phyloP scores from a whole-genome alignment of 2,113 vertebrate genomes.

The Ondatra zibethicus region DNA sequence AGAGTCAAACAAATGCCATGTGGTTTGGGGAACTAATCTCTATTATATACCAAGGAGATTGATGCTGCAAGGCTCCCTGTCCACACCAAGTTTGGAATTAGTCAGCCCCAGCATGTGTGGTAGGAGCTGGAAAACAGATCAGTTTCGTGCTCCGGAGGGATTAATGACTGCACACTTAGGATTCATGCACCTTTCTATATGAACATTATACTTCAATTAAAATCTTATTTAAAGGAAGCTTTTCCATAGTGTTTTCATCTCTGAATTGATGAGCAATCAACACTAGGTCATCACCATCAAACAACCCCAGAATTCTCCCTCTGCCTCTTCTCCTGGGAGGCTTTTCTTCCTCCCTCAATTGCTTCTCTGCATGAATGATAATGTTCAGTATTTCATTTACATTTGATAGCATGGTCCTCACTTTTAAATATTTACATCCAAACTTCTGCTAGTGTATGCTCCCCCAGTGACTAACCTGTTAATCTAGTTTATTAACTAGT shows the following conservation, averaged over 20 bases:
- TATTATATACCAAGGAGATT: not conserved
- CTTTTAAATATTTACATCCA: not conserved
- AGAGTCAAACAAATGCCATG: not conserved
- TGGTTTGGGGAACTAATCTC: not conserved
- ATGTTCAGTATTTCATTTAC: not conserved
- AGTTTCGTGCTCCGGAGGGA: not conserved
- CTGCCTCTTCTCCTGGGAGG: not conserved
- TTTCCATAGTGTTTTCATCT: not conserved
- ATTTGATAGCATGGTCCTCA: not conserved
- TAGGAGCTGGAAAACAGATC: not conserved
- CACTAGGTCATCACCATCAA: not conserved
- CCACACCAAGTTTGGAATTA: not conserved
- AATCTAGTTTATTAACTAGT: not conserved
- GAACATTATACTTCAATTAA: not conserved
- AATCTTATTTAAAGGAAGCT: not conserved
- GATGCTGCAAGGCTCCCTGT: too few species aligned
- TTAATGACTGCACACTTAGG: not conserved
- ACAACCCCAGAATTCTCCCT: not conserved
- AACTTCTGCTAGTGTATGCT: not conserved
- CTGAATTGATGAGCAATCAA: slow-evolving; percentile 8
- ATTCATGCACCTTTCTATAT: not conserved
- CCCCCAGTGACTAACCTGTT: not conserved
- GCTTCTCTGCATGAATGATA: not conserved
- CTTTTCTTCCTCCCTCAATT: not conserved
- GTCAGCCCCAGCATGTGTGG: not conserved